Conservation (phyloP, 2,797 vertebrate genomes). For the Hoplostethus mediterraneus region DNA sequence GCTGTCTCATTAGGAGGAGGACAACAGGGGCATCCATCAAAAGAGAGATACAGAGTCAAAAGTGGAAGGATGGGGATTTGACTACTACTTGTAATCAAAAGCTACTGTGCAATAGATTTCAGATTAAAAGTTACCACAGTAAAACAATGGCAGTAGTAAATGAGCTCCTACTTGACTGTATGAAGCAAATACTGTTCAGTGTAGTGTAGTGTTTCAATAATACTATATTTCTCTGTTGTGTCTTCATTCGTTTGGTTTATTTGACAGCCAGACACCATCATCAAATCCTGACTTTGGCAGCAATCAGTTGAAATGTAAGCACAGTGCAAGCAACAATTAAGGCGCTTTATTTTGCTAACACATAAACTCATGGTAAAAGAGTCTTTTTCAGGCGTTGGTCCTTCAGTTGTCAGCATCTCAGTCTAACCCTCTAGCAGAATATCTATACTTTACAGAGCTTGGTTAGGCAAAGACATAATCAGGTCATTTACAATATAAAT, state of each 20-base stretch:
- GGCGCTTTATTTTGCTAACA: conserved; percentile 38
- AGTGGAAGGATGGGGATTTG: conserved; percentile 22
- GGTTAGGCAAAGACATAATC: conserved; percentile 23
- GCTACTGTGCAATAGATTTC: neutral
- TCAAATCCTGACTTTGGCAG: conserved; percentile 5
- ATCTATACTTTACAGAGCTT: conserved; percentile 38
- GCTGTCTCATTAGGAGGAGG: conserved; percentile 68
- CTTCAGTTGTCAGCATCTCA: conserved; percentile 2
- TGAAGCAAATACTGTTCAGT: neutral
- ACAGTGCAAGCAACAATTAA: conserved; percentile 25
- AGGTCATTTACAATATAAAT: neutral
- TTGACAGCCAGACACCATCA: conserved; percentile 37
- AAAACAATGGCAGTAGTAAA: neutral
- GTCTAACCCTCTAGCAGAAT: conserved; percentile 38
- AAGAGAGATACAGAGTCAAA: conserved; percentile 44
- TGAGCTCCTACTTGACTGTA: neutral
- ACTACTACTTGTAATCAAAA: neutral
- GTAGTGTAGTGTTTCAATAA: conserved; percentile 28
- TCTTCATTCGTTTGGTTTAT: conserved; percentile 44
- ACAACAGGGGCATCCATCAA: conserved; percentile 53
- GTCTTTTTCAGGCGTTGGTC: neutral
- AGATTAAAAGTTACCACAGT: neutral
- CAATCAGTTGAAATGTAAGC: conserved; percentile 39
- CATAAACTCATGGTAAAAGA: conserved; percentile 25
- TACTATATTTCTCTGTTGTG: conserved; percentile 42